Conservation (phyloP, 2,113 vertebrate species). For the Nettapus auritus region DNA sequence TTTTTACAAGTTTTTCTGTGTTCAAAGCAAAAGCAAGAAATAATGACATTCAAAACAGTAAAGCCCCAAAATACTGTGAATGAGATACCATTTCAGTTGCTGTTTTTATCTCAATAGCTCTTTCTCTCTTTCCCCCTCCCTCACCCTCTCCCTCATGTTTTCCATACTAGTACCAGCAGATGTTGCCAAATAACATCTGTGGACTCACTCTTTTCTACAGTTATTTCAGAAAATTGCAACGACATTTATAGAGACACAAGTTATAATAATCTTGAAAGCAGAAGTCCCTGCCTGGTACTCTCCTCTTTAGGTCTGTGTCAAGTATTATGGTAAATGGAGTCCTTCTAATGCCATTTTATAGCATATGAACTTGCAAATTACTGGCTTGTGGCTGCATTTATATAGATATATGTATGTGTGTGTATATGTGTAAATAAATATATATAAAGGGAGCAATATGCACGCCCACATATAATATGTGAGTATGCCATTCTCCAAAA, state of each 20-base stretch:
- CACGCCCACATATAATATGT: not conserved
- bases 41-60: not conserved
- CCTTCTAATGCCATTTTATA: not conserved
- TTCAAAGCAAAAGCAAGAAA: not conserved
- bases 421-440: not conserved
- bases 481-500: not conserved
- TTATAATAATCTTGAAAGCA: not conserved
- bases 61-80: not conserved
- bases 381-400: not conserved
- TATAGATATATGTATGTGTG: not conserved
- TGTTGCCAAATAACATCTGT: not conserved
- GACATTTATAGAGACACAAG: not conserved
- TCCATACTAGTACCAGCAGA: not conserved
- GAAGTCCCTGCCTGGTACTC: not conserved
- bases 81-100: not conserved
- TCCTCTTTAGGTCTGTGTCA: not conserved
- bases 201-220: not conserved
- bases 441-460: not conserved
- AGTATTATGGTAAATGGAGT: not conserved
- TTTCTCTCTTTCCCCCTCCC: not conserved
- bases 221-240: not conserved
- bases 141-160: not conserved
- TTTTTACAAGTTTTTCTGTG: not conserved
- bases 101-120: not conserved
- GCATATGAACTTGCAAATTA: not conserved